Evolutionary conservation across 2,888 invertebrate species (phyloP).

Genomic region (Ectobius pallidus): DNA sequence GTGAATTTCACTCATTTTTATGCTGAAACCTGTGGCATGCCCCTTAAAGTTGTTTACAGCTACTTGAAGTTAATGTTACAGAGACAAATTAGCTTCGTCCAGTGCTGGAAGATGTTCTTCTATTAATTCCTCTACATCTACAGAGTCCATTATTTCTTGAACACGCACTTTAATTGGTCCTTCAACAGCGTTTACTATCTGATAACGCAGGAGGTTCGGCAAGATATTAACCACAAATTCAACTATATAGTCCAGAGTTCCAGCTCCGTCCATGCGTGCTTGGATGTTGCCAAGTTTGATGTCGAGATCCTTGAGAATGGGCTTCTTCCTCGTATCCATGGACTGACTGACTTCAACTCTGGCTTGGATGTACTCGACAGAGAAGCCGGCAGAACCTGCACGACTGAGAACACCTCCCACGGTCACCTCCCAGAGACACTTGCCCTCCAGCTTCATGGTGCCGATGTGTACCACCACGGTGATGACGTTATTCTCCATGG

Average conservation of each 20-base stretch:
- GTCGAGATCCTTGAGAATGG: conserved; percentile 74
- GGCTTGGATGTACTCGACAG: conserved; percentile 74
- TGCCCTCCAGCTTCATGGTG: conserved; percentile 78
- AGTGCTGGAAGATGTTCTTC: conserved; percentile 71
- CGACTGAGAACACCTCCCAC: conserved; percentile 69
- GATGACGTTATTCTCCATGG: conserved; percentile 71
- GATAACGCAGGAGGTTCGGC: conserved; percentile 84
- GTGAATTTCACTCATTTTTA: no score
- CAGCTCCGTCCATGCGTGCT: conserved; percentile 81
- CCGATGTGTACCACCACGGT: conserved; percentile 64
- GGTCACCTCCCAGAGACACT: conserved; percentile 78
- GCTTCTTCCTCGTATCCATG: conserved; percentile 75
- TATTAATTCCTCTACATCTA: conserved; percentile 76
- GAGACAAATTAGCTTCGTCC: no score
- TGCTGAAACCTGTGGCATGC: no score
- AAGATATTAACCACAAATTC: conserved; percentile 82
- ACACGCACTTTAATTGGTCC: conserved; percentile 75
- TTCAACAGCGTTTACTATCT: conserved; percentile 86
- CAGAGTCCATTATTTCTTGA: conserved; percentile 70
- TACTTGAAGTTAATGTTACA: no score
- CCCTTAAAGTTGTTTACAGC: no score
- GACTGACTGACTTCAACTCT: conserved; percentile 66
- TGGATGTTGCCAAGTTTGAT: conserved; percentile 80
- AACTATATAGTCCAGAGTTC: conserved; percentile 82
- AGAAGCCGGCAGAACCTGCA: conserved; percentile 76